Evolutionary conservation across 2,113 vertebrate genomes (phyloP).

Genomic region (Thunnus maccoyii): DNA sequence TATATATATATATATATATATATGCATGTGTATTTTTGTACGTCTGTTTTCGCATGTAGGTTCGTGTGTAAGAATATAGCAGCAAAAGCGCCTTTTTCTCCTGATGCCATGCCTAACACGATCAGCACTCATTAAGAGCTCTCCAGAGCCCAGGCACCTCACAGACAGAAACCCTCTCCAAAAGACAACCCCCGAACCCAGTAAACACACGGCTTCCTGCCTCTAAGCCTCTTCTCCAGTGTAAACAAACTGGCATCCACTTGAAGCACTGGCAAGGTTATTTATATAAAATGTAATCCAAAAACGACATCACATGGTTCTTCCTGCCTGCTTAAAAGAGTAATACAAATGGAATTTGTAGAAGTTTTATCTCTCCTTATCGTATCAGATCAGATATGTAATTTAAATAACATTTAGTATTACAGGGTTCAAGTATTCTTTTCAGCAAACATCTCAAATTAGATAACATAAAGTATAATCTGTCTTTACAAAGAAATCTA

Average conservation of each 20-base stretch:
- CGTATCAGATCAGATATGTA: background rate
- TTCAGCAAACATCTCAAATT: background rate
- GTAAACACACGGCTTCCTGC: constrained; percentile 60
- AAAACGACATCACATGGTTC: constrained; percentile 15
- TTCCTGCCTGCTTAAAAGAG: constrained; percentile 22
- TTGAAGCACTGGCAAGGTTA: constrained; percentile 60
- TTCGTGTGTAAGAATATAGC: constrained; percentile 30
- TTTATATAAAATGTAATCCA: constrained; percentile 51
- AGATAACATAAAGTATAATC: background rate
- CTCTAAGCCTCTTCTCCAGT: constrained; percentile 55
- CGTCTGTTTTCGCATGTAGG: background rate
- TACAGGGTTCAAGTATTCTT: background rate
- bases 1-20: background rate
- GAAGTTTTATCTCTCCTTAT: constrained; percentile 18
- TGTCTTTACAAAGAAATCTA: constrained; percentile 5
- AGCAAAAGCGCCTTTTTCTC: constrained; percentile 38
- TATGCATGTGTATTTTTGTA: constrained; percentile 22
- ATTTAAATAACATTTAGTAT: background rate
- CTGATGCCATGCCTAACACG: constrained; percentile 65
- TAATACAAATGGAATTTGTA: constrained; percentile 1
- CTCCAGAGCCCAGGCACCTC: constrained; percentile 67
- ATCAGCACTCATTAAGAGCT: constrained; percentile 77
- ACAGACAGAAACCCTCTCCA: constrained; percentile 68
- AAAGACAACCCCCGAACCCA: constrained; percentile 65
- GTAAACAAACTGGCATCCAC: constrained; percentile 69